These are phyloP conservation scores for Acestrorhynchus altus DNA, from an alignment of 2,797 vertebrate genomes.

Conservation along the genomic window DNA sequence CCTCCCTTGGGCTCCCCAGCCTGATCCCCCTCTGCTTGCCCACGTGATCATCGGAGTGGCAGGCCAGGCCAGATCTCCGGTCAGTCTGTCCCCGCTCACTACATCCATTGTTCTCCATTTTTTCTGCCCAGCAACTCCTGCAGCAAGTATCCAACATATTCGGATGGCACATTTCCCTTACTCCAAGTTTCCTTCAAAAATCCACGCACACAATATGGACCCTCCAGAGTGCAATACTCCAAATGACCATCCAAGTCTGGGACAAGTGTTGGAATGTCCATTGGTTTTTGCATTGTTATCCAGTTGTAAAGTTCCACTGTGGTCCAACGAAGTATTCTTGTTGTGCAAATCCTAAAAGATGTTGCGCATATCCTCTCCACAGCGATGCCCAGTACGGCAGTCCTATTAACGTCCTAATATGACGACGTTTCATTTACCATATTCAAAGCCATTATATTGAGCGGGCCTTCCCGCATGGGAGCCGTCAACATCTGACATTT, in stretches of 20 bases:
- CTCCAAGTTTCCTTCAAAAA: slow-evolving; percentile 15
- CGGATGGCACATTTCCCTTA: background rate
- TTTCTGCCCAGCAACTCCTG: slow-evolving; percentile 17
- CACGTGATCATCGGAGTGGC: slow-evolving; percentile 53
- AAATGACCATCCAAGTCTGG: background rate
- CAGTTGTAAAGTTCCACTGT: slow-evolving; percentile 31
- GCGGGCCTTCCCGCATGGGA: slow-evolving; percentile 45
- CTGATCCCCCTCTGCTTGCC: slow-evolving; percentile 33
- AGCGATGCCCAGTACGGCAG: slow-evolving; percentile 21
- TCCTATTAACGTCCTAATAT: background rate
- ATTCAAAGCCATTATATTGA: slow-evolving; percentile 6
- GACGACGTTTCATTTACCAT: slow-evolving; percentile 24
- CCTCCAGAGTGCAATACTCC: slow-evolving; percentile 5
- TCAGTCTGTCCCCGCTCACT: slow-evolving; percentile 12
- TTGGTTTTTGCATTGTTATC: slow-evolving; percentile 43
- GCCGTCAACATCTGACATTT: slow-evolving; percentile 34
- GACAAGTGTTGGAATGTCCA: slow-evolving; percentile 11
- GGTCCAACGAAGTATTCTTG: slow-evolving; percentile 18
- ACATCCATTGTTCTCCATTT: slow-evolving; percentile 51
- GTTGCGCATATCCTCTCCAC: slow-evolving; percentile 33
- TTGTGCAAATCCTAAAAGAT: slow-evolving; percentile 11
- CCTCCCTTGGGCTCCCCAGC: slow-evolving; percentile 54
- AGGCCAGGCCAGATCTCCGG: slow-evolving; percentile 47
- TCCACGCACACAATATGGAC: slow-evolving; percentile 22
- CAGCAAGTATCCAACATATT: slow-evolving; percentile 31